Evolutionary conservation across 2,113 vertebrate species (phyloP).

Genomic region (Percopsis transmontana): DNA sequence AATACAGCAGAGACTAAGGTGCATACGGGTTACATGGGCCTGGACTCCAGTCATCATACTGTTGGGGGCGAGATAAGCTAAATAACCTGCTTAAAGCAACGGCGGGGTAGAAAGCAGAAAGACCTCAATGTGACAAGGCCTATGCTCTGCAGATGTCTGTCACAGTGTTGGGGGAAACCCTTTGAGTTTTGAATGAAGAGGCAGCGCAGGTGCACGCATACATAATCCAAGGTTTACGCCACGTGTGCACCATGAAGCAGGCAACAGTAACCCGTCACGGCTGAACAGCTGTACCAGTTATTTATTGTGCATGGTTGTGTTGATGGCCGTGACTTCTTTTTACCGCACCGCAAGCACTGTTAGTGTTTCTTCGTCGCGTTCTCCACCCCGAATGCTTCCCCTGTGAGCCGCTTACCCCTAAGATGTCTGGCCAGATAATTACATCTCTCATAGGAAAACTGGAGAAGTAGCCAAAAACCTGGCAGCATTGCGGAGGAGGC

Average conservation of each 20-base stretch:
- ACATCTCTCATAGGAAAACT: constrained; percentile 62
- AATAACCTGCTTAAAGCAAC: constrained; percentile 10
- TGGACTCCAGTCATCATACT: constrained; percentile 7
- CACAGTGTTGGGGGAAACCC: constrained; percentile 55
- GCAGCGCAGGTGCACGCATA: constrained; percentile 54
- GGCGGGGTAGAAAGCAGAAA: constrained; percentile 24
- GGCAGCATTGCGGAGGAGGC: constrained; percentile 36
- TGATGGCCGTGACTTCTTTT: constrained; percentile 30
- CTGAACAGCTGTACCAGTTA: constrained; percentile 4
- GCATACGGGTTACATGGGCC: constrained; percentile 34
- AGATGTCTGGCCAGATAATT: constrained; percentile 65
- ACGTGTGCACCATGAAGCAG: constrained; percentile 25
- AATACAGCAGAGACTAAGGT: constrained; percentile 10
- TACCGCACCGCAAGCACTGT: constrained; percentile 32
- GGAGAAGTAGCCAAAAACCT: constrained; percentile 54
- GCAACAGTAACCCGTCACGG: constrained; percentile 6
- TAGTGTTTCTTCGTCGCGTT: constrained; percentile 15
- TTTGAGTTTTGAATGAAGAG: constrained; percentile 44
- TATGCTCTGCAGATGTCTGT: constrained; percentile 46
- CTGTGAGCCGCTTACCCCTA: constrained; percentile 41
- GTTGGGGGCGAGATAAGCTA: constrained; percentile 26
- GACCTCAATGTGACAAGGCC: constrained; percentile 20
- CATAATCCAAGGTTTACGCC: constrained; percentile 17
- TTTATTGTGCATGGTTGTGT: constrained; percentile 12
- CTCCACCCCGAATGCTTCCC: constrained; percentile 30